These are phyloP conservation scores for Mustelus asterias DNA, from an alignment of 2,113 vertebrate genomes.

Conservation along the genomic window DNA sequence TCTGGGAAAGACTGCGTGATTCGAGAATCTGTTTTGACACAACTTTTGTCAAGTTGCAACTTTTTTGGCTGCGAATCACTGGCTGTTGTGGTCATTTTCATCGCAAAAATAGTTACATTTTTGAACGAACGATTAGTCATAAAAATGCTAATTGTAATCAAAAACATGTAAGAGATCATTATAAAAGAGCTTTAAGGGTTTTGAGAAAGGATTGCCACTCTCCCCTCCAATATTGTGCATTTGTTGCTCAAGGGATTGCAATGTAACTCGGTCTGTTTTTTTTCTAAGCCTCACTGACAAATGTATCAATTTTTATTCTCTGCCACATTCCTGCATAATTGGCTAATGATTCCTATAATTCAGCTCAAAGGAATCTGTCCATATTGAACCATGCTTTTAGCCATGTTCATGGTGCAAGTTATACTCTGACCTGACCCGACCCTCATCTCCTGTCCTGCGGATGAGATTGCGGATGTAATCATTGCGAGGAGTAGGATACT, in stretches of 20 bases:
- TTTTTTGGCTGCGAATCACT: not conserved
- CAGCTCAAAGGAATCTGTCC: not conserved
- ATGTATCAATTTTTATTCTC: not conserved
- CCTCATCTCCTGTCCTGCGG: not conserved
- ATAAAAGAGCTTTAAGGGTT: too few species aligned
- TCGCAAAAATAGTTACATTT: not conserved
- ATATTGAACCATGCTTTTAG: not conserved
- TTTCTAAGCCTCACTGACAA: not conserved
- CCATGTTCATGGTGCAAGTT: not conserved
- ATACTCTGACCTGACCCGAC: not conserved
- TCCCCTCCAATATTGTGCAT: not conserved
- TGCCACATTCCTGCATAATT: not conserved
- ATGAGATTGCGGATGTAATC: not conserved
- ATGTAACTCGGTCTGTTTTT: not conserved
- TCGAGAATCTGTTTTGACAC: not conserved
- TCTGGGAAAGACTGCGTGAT: not conserved
- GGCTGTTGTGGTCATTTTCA: too few species aligned
- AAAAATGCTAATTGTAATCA: not conserved
- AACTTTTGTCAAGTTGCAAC: too few species aligned
- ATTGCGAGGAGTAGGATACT: not conserved
- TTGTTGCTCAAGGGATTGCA: not conserved
- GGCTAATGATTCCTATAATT: not conserved
- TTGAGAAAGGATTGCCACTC: not conserved
- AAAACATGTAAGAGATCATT: not conserved
- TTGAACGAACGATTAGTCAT: not conserved